phyloP scores from a whole-genome alignment of 2,797 vertebrate species.

The Gallirallus australis region DNA sequence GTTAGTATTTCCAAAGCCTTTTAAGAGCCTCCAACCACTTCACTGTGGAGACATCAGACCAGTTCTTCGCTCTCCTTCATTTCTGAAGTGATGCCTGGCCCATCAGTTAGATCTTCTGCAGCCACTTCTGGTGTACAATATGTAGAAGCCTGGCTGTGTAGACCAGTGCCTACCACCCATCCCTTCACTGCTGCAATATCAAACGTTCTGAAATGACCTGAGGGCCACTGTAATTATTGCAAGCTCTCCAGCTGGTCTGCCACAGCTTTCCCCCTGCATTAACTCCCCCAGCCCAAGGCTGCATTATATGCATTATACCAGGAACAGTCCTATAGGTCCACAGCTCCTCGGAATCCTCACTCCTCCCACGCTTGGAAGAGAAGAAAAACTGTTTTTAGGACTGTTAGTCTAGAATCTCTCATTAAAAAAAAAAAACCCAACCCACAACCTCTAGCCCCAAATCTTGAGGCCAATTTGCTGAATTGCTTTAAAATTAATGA shows the following conservation, averaged over 20 bases:
- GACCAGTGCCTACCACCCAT: neutral
- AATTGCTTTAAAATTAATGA: neutral
- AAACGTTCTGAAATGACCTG: neutral
- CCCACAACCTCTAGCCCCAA: neutral
- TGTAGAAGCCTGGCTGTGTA: neutral
- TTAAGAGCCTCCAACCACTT: neutral
- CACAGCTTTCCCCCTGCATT: neutral
- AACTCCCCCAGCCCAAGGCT: neutral
- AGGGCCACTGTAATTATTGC: neutral
- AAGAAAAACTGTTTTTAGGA: neutral
- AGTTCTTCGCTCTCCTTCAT: neutral
- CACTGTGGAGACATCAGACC: neutral
- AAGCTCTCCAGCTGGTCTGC: neutral
- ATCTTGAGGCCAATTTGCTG: neutral
- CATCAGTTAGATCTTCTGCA: neutral
- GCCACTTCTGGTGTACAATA: fast-evolving
- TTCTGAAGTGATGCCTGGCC: neutral
- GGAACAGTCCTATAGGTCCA: neutral
- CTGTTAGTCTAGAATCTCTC: neutral
- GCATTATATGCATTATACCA: neutral
- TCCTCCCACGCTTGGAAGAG: neutral
- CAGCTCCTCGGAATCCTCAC: neutral
- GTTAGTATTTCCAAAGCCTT: neutral
- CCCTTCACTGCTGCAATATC: neutral
- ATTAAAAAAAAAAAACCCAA: neutral